These are phyloP conservation scores for Neodon shergylaensis DNA, from an alignment of 2,113 vertebrate genomes.

Conservation along the genomic window DNA sequence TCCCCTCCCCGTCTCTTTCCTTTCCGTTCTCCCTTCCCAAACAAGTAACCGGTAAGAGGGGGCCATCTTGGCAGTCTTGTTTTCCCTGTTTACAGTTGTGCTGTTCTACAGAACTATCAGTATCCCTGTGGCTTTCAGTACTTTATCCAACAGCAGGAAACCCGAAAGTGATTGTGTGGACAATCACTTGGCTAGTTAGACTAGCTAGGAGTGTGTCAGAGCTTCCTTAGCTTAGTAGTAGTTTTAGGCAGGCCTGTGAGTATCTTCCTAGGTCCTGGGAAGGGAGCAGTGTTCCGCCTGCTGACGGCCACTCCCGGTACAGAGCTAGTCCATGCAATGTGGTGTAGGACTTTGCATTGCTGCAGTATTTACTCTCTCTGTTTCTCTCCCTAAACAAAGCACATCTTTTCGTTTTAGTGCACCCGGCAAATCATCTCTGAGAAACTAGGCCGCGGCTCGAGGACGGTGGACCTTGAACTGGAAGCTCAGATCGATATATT, in stretches of 20 bases:
- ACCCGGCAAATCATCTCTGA: conserved; percentile 98
- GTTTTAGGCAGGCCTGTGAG: conserved; percentile 77
- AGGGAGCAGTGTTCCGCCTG: conserved; percentile 75
- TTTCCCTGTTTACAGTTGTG: not conserved
- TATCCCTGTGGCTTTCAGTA: conserved; percentile 60
- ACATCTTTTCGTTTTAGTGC: conserved; percentile 86
- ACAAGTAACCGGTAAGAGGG: not conserved
- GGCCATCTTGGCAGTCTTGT: not conserved
- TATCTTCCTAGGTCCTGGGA: conserved; percentile 81
- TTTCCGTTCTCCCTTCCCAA: not conserved
- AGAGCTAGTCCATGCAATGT: conserved; percentile 67
- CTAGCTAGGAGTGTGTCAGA: conserved; percentile 68
- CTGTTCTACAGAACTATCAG: conserved; percentile 12
- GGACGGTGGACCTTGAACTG: conserved; percentile 97
- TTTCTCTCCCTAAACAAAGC: conserved; percentile 61
- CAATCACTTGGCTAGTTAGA: conserved; percentile 70
- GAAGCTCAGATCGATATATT: conserved; percentile 97
- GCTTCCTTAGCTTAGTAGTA: conserved; percentile 57
- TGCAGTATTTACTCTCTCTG: not conserved
- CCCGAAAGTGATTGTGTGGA: conserved; percentile 66
- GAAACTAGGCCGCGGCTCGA: conserved; percentile 97
- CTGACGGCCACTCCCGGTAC: conserved; percentile 76
- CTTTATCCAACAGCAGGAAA: conserved; percentile 72
- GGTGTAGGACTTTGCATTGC: not conserved
- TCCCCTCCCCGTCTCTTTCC: not conserved